Evolutionary conservation across 2,113 vertebrate genomes (phyloP), one percentile per base, ranked within the genome.

Genomic region (Thermophis baileyi): DNA sequence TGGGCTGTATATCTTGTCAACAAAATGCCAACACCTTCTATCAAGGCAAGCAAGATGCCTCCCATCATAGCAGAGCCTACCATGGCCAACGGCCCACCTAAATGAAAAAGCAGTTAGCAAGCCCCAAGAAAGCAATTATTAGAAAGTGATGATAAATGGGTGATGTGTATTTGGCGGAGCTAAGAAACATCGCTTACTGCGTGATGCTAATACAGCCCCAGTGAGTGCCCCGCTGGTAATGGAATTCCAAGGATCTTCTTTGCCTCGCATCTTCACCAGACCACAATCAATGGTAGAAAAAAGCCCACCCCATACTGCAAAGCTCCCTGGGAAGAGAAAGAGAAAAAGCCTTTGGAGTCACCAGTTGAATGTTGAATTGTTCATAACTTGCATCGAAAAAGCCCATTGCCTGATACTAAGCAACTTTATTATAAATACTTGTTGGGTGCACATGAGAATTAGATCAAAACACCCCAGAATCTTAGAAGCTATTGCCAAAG

Each of bases 271-370:
- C 24, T 96, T 97, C 49, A 99, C 98, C 50, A 99, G 97, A 86
- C 98, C 98, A 63, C 98, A 99, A 96, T 99, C 98, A 3, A 99
- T 98, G 16, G 98, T 99, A 91, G 99, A 99, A 96, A 99, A 99
- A 7, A 99, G 97, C 0, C 98, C 98, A 1, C 98, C 98, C 98
- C 99, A 99, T 0, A 99, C 98, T 0, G 98, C 99, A 90, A 99
- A 99, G 94, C 98, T 99, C 55, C 98, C 98, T 99, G 95, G 3
- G 89, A 49, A 27, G 47, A n/a, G 6, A 57, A 81, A 40, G 20
- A 54, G 1, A 46, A 60, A 89, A n/a, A 35, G 25, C 74, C 47
- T 50, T 30, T 57, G 47, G n/a, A 47, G 24, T 10, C 54, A n/a
- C 90, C 47, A 50, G 49, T 20, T 89, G 57, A 54, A 47, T 10